Conservation (phyloP, 2,888 invertebrate genomes). For the Aphodius sticticus region DNA sequence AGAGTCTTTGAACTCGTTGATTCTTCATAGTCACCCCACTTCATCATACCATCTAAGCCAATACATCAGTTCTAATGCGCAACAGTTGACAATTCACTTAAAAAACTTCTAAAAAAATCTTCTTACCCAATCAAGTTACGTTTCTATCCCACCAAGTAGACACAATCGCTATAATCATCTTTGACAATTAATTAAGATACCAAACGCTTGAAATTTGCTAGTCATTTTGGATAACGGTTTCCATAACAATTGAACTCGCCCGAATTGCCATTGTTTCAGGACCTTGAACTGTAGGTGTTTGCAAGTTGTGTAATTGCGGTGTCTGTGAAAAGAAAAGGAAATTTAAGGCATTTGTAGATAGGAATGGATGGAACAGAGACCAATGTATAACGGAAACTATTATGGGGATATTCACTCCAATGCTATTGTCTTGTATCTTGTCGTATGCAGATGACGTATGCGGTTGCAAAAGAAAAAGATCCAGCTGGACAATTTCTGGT, state of each 20-base stretch:
- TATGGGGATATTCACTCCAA: not conserved
- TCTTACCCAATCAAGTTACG: not conserved
- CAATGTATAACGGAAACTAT: not conserved
- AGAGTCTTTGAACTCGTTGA: not conserved
- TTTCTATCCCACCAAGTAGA: not conserved
- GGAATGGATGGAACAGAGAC: not conserved
- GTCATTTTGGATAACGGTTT: not conserved
- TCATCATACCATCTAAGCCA: not conserved
- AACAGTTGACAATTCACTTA: not conserved
- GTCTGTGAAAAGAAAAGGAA: not conserved
- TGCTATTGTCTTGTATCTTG: not conserved
- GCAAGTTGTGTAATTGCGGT: constrained; percentile 4
- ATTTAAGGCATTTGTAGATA: not conserved
- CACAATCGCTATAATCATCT: no score
- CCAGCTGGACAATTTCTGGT: not conserved
- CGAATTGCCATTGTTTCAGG: not conserved
- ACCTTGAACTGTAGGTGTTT: not conserved
- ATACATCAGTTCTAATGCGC: not conserved
- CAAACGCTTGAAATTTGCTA: no score
- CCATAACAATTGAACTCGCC: not conserved
- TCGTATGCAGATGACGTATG: not conserved
- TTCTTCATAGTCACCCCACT: not conserved
- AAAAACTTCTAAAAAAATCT: not conserved
- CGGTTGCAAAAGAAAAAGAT: not conserved
- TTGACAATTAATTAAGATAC: no score